Evolutionary conservation across 2,113 vertebrate genomes (phyloP).

Genomic region (Archocentrus centrarchus): DNA sequence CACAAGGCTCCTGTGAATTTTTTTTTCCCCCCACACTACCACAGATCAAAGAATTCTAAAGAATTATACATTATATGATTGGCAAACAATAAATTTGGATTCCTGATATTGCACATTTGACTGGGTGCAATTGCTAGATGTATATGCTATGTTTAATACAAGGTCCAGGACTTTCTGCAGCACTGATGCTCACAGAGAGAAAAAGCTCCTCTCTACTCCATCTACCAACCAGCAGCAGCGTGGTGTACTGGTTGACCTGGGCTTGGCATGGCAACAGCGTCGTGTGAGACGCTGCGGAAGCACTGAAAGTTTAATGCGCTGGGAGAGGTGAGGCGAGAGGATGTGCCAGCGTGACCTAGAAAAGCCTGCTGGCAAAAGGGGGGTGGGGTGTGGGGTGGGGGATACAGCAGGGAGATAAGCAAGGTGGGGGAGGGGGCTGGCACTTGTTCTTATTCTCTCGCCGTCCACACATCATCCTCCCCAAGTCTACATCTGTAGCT

Average conservation of each 20-base stretch:
- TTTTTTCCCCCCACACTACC: background rate
- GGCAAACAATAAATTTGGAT: background rate
- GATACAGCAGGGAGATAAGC: background rate
- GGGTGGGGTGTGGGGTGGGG: slow-evolving; percentile 6
- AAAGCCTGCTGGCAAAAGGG: slow-evolving; percentile 72
- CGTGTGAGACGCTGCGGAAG: slow-evolving; percentile 60
- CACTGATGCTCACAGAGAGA: background rate
- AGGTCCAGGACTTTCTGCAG: background rate
- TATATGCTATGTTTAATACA: background rate
- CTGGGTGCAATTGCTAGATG: background rate
- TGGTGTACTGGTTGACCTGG: slow-evolving; percentile 64
- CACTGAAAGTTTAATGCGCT: slow-evolving; percentile 81
- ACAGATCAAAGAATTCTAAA: background rate
- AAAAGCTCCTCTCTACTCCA: background rate
- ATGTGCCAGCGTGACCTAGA: slow-evolving; percentile 80
- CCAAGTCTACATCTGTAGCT: slow-evolving; percentile 52
- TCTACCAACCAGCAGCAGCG: slow-evolving; percentile 39
- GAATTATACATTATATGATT: background rate
- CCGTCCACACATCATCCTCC: slow-evolving; percentile 43
- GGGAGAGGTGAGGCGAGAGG: slow-evolving; percentile 72
- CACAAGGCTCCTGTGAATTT: background rate
- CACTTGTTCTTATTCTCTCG: slow-evolving; percentile 35
- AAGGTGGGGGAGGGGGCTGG: slow-evolving; percentile 23
- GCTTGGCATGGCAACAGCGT: slow-evolving; percentile 71
- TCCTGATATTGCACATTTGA: background rate